These are phyloP conservation scores for Acanthis flammea DNA, from an alignment of 2,797 vertebrate genomes.

Conservation along the genomic window DNA sequence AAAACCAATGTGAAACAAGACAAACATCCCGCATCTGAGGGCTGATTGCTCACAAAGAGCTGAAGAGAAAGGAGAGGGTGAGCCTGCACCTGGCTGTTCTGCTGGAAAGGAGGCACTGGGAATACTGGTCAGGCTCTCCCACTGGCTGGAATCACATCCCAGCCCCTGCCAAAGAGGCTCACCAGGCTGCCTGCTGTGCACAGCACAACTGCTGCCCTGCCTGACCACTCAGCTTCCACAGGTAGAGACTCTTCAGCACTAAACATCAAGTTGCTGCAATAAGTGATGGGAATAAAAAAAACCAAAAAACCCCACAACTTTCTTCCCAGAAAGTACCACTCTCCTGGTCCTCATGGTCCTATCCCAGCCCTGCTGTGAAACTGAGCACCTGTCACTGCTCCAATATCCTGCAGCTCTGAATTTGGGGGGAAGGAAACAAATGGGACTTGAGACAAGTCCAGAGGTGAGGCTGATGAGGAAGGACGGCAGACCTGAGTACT, in stretches of 20 bases:
- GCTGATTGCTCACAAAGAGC: neutral
- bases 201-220: neutral
- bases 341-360: neutral
- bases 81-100: rapidly evolving
- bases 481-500: neutral
- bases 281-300: neutral
- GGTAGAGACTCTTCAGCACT: neutral
- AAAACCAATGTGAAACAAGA: neutral
- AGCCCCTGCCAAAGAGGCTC: neutral
- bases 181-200: neutral
- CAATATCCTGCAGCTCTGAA: neutral
- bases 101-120: rapidly evolving
- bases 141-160: neutral
- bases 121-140: neutral
- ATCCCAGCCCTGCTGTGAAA: neutral
- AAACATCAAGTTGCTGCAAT: neutral
- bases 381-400: neutral
- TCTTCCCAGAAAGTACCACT: neutral
- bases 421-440: neutral
- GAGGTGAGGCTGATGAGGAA: neutral
- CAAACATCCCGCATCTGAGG: rapidly evolving
- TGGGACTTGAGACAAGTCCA: neutral
- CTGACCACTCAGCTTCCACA: neutral
- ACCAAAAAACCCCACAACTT: neutral
- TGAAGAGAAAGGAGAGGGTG: neutral